Evolutionary conservation across 2,113 vertebrate species (phyloP).

Genomic region (Bubalus kerabau): DNA sequence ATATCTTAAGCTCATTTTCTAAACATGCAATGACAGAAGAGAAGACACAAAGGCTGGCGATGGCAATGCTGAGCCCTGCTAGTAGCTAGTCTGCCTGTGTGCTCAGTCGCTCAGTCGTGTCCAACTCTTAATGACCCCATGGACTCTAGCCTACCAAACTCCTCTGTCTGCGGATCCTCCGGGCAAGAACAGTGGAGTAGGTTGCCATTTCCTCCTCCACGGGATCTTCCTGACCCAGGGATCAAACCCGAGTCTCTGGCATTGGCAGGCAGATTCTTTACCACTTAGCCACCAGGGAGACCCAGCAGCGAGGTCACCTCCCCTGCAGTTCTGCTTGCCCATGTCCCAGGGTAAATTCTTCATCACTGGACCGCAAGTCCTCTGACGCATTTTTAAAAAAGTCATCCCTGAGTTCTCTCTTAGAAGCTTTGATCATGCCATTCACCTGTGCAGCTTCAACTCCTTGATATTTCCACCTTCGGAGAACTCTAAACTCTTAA

Average conservation of each 20-base stretch:
- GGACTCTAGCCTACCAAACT: background rate
- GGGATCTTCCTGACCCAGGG: background rate
- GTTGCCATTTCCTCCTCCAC: background rate
- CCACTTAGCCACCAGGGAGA: background rate
- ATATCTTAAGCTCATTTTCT: background rate
- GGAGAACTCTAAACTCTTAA: background rate
- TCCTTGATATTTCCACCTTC: background rate
- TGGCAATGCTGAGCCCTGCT: background rate
- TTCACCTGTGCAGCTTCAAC: background rate
- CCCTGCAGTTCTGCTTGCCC: background rate
- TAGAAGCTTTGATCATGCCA: background rate
- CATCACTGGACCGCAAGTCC: background rate
- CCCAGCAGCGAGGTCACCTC: background rate
- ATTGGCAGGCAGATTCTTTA: background rate
- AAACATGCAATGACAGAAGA: background rate
- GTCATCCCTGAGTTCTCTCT: background rate
- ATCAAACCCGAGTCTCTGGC: background rate
- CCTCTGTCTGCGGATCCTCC: background rate
- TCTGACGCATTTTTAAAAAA: background rate
- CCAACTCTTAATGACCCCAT: background rate
- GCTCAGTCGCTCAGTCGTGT: background rate
- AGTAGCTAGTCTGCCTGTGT: fast-evolving
- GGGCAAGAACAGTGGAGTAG: background rate
- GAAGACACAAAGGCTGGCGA: background rate
- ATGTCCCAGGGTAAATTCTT: background rate